phyloP scores from a whole-genome alignment of 2,113 vertebrate species.

The Reinhardtius hippoglossoides region DNA sequence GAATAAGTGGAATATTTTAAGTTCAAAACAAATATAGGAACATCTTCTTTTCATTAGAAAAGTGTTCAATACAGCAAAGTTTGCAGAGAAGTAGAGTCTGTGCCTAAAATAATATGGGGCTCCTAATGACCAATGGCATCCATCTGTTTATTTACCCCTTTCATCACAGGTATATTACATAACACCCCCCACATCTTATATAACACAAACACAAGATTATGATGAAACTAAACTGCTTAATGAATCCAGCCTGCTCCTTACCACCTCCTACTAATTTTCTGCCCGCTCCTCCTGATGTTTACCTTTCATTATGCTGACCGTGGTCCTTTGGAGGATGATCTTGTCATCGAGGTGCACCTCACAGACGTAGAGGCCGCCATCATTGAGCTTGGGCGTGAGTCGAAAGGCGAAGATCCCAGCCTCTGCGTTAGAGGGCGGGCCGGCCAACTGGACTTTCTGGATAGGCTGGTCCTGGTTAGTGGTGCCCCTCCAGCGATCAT shows the following conservation, averaged over 20 bases:
- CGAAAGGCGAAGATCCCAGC: slow-evolving; percentile 73
- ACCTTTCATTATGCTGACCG: slow-evolving; percentile 80
- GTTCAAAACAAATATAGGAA: no score
- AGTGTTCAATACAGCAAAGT: no score
- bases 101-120: not conserved
- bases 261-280: not conserved
- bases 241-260: slow-evolving; percentile 3
- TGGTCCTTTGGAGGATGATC: slow-evolving; percentile 54
- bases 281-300: slow-evolving; percentile 15
- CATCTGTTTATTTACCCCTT: not conserved
- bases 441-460: slow-evolving; percentile 52
- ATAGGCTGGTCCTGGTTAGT: not conserved
- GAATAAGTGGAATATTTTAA: no score
- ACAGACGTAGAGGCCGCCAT: slow-evolving; percentile 78
- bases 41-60: no score
- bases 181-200: not conserved
- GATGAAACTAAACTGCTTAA: not conserved
- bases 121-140: not conserved
- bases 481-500: slow-evolving; percentile 76
- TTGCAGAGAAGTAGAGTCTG: no score
- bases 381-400: slow-evolving; percentile 52
- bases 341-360: slow-evolving; percentile 72
- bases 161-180: not conserved
- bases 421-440: slow-evolving; percentile 39
- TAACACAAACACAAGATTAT: not conserved